Evolutionary conservation across 2,113 vertebrate genomes (phyloP).

Genomic region (Aphelocoma coerulescens): DNA sequence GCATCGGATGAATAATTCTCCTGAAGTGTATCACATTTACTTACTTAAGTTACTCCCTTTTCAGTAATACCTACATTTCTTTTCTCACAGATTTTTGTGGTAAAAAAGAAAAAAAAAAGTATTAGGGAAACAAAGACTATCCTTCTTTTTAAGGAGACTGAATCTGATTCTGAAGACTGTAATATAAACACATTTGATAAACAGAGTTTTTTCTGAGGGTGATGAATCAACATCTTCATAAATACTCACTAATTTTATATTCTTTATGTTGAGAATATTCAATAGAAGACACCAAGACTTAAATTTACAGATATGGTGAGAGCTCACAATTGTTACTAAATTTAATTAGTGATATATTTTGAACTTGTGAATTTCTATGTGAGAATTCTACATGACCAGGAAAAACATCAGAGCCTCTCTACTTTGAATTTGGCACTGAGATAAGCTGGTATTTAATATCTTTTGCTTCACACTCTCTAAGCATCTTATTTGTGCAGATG

Average conservation of each 20-base stretch:
- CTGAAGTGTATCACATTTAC: background rate
- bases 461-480: background rate
- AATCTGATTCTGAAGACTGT: background rate
- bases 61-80: background rate
- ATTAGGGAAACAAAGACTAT: background rate
- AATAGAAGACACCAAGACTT: background rate
- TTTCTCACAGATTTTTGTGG: background rate
- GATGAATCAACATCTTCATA: background rate
- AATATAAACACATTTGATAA: background rate
- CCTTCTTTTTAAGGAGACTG: background rate
- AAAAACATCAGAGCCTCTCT: background rate
- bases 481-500: background rate
- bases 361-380: background rate
- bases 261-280: background rate
- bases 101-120: background rate
- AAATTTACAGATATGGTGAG: background rate
- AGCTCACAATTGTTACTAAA: background rate
- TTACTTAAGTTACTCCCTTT: background rate
- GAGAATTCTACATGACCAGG: background rate
- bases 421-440: background rate
- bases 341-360: background rate
- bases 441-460: background rate
- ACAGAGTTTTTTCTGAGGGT: background rate
- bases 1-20: background rate
- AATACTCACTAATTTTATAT: background rate